Evolutionary conservation across 2,113 vertebrate species (phyloP), one percentile per base, ranked within the genome.

Genomic region (Odocoileus virginianus): DNA sequence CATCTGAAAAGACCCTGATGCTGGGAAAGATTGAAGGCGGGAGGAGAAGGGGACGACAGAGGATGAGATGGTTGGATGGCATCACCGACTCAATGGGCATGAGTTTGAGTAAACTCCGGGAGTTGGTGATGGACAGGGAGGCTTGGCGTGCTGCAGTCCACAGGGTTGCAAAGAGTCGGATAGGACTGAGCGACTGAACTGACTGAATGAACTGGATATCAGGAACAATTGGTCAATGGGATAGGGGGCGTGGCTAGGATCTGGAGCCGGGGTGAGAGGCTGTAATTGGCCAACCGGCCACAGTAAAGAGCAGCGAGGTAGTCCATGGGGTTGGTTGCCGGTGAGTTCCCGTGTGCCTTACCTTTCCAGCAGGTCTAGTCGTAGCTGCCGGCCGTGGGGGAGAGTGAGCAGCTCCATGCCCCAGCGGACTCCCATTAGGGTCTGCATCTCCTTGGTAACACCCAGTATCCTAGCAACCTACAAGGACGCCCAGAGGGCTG

Each of bases 391-490:
- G 98, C 99, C 99, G 1, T 99, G 99, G 76, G 99, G 99, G 95
- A 99, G 99, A 83, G 99, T 99, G 98, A 99, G 99, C 96, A 99
- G 98, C 99, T 99, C 99, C 99, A 99, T 98, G 97, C 99, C 99
- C 0, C 99, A 99, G 98, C 99, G 99, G 97, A 99, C 99, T 97
- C 99, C 99, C 99, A 99, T 99, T 98, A 99, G 99, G 99, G 98
- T 99, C 99, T 99, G 99, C 99, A 99, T 99, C 98, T 99, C 99
- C 92, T 98, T 98, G 10, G 99, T 99, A 97, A 99, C 99, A 7
- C 99, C 99, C 97, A 99, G 98, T 99, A 99, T 99, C 99, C 99
- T 99, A 86, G 99, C 99, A 36, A 99, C 99, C 99, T 99, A 98
- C 97, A 96, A 96, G 97, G 98, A 98, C 89, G 95, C 98, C 98